These are phyloP conservation scores for Platygyra sinensis DNA, from an alignment of 64 coral and sea anemone species.

Conservation along the genomic window DNA sequence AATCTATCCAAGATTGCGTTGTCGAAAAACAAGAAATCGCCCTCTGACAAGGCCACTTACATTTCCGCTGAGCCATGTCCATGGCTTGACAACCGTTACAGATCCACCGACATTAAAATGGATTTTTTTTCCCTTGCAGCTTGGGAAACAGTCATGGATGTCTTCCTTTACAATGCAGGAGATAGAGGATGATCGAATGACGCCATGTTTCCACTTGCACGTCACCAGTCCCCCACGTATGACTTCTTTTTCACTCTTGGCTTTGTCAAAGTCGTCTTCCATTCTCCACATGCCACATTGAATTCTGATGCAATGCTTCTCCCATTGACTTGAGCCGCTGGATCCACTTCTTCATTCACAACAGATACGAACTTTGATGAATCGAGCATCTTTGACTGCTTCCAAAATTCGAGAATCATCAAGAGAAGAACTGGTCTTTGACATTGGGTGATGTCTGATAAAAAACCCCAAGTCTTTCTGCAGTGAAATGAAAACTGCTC, in stretches of 20 bases:
- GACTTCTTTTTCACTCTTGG: slow-evolving; percentile 38
- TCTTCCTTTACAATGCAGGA: slow-evolving; percentile 24
- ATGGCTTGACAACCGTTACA: slow-evolving; percentile 45
- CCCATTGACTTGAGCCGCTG: too few species aligned
- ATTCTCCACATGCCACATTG: slow-evolving; percentile 5
- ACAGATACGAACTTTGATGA: too few species aligned
- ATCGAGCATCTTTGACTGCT: background rate
- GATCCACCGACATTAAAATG: slow-evolving; percentile 52
- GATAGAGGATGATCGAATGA: too few species aligned
- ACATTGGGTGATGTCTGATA: slow-evolving; percentile 14
- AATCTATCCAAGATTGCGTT: slow-evolving; percentile 53
- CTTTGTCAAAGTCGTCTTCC: slow-evolving; percentile 24
- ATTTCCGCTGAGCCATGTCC: slow-evolving; percentile 55
- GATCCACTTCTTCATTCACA: too few species aligned
- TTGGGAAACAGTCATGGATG: slow-evolving; percentile 59
- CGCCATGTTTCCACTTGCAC: slow-evolving; percentile 54
- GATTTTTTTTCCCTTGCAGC: slow-evolving; percentile 41
- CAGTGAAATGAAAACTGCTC: slow-evolving; percentile 16
- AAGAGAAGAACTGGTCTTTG: slow-evolving; percentile 47
- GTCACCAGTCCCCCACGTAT: slow-evolving; percentile 48
- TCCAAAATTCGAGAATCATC: slow-evolving; percentile 44
- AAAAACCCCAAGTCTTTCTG: slow-evolving; percentile 50
- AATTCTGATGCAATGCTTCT: too few species aligned
- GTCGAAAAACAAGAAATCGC: slow-evolving; percentile 50
- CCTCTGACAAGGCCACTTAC: slow-evolving; percentile 50